phyloP scores from a whole-genome alignment of 2,888 invertebrate genomes.

The Melanostoma mellinum region DNA sequence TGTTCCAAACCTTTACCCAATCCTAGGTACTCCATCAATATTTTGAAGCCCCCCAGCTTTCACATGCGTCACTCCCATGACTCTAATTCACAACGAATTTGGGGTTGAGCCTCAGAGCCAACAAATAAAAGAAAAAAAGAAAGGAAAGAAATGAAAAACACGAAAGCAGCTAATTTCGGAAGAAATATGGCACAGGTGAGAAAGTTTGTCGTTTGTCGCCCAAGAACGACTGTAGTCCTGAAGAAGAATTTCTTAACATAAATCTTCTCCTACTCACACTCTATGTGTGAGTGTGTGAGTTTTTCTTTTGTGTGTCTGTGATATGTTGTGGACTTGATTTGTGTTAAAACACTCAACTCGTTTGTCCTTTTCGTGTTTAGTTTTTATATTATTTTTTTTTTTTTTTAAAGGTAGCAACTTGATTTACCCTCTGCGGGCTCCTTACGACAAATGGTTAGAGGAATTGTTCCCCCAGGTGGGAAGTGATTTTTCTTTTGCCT shows the following conservation, averaged over 20 bases:
- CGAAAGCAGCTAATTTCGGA: constrained; percentile 56
- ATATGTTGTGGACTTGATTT: constrained; percentile 64
- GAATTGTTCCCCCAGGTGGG: neutral
- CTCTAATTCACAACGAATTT: constrained; percentile 23
- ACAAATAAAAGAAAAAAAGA: constrained; percentile 8
- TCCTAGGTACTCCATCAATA: constrained; percentile 52
- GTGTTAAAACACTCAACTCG: constrained; percentile 55
- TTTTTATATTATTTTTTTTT: constrained; percentile 1
- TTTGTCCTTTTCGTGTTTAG: constrained; percentile 11
- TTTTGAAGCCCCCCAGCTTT: constrained; percentile 36
- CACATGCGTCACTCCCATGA: constrained; percentile 12
- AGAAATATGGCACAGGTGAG: constrained; percentile 67
- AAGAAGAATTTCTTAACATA: constrained; percentile 50
- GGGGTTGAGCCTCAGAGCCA: neutral
- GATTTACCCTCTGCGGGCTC: neutral
- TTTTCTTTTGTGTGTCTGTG: neutral
- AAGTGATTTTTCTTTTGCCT: no score
- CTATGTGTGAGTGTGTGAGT: neutral
- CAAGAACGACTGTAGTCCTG: constrained; percentile 26
- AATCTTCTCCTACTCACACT: constrained; percentile 29
- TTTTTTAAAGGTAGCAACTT: neutral
- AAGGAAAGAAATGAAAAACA: constrained; percentile 2
- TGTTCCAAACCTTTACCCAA: constrained; percentile 16
- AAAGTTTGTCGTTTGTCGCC: constrained; percentile 67
- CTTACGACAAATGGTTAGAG: neutral